Conservation (phyloP, 2,113 vertebrate species). For the Pongo abelii region DNA sequence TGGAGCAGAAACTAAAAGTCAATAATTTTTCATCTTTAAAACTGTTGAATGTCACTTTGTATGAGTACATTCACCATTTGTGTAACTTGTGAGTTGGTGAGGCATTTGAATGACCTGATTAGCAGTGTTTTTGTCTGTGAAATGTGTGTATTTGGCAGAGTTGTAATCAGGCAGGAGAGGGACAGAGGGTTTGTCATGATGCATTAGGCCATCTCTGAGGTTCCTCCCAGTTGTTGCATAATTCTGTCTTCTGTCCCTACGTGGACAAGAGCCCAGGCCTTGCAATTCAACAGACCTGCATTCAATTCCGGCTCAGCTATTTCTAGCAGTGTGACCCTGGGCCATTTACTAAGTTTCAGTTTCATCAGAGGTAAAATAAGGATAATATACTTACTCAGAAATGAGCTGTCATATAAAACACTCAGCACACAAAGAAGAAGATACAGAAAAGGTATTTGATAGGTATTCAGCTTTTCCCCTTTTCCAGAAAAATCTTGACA, state of each 20-base stretch:
- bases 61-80: background rate
- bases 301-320: background rate
- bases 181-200: background rate
- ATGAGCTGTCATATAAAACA: background rate
- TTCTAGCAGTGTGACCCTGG: background rate
- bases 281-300: background rate
- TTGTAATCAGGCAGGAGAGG: background rate
- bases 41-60: background rate
- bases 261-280: background rate
- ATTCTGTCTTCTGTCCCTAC: background rate
- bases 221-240: background rate
- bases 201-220: background rate
- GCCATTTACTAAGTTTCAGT: background rate
- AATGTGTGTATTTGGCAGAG: slow-evolving; percentile 12
- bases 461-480: background rate
- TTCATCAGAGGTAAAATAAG: slow-evolving; percentile 42
- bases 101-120: background rate
- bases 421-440: background rate
- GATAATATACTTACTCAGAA: background rate
- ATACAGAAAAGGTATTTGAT: background rate
- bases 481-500: background rate
- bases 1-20: background rate
- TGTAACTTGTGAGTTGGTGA: background rate
- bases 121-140: background rate
- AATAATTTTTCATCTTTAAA: background rate